Evolutionary conservation across 2,113 vertebrate genomes (phyloP), one percentile per base, ranked within the genome.

Genomic region (Pomatorhinus ruficollis): DNA sequence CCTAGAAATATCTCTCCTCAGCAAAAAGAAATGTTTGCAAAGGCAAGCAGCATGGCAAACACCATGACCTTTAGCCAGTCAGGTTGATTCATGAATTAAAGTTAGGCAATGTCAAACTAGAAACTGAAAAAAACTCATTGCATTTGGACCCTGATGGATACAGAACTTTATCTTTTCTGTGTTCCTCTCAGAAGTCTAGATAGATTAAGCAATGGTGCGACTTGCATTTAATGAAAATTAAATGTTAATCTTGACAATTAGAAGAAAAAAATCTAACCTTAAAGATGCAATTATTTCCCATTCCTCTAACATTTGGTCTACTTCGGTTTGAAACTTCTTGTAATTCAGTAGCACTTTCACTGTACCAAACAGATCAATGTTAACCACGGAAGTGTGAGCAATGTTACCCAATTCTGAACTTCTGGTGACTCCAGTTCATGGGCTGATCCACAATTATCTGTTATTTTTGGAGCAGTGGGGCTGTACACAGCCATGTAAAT

Each of bases 391-490:
- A 92, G 82, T 27, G 68, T 57, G 45, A 89, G 69, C 53, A 82
- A 79, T 76, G 72, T 56, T 97, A 95, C 69, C 88, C 95, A 89
- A 10, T 91, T 94, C 85, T 96, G 95, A 97, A 98, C 96, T 97
- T 81, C 89, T 42, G 9, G 87, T 95, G 87, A 97, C 89, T 97
- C 63, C 83, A 63, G 47, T 10, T 94, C 89, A 88, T 49, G 81
- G 78, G 96, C 85, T 70, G 90, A 95, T 92, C 47, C 53, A 95
- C 93, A 98, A 97, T 98, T 98, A 97, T 47, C 54, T 95, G 87
- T 92, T 98, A 97, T 97, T 98, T 98, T 97, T 95, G 93, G 92
- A 97, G 78, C 89, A 90, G 35, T 21, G 59, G 72, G 91, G 66
- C 69, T 94, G 54, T 70, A 68, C 31, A 81, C 45, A 92, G 78